phyloP scores from a whole-genome alignment of 1,140 invertebrate species.

The Samia ricini region DNA sequence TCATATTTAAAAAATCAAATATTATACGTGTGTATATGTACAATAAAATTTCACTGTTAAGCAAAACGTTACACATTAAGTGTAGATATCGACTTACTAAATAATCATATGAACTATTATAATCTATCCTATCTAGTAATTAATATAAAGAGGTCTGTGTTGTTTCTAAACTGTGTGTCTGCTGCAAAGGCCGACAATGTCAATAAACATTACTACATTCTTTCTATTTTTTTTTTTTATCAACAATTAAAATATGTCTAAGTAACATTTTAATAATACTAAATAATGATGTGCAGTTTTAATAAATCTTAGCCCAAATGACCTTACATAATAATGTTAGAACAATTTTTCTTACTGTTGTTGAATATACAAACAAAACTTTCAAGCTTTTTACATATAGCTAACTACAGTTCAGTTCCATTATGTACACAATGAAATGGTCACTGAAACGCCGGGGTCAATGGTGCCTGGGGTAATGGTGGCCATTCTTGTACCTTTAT shows the following conservation, averaged over 20 bases:
- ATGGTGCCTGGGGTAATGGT: conserved; percentile 65
- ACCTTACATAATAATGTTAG: not conserved
- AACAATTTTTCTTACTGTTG: not conserved
- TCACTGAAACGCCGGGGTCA: conserved; percentile 38
- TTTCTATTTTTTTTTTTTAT: not conserved
- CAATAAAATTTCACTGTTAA: too few species aligned
- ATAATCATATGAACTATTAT: too few species aligned
- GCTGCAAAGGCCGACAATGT: not conserved
- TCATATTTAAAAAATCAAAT: too few species aligned
- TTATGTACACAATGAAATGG: conserved; percentile 3
- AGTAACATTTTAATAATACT: not conserved
- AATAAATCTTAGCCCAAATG: not conserved
- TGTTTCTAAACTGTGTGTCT: not conserved
- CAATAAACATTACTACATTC: not conserved
- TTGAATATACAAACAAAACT: not conserved
- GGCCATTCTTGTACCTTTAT: conserved; percentile 59
- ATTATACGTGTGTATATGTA: too few species aligned
- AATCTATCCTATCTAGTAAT: too few species aligned
- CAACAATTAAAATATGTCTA: not conserved
- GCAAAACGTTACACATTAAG: too few species aligned
- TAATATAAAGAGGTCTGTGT: not conserved
- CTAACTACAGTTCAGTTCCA: conserved; percentile 6
- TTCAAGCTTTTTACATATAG: not conserved
- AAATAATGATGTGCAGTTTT: not conserved
- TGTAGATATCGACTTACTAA: too few species aligned